Evolutionary conservation across 2,797 vertebrate genomes (phyloP), one percentile per base, ranked within the genome.

Genomic region (Psittacula echo): DNA sequence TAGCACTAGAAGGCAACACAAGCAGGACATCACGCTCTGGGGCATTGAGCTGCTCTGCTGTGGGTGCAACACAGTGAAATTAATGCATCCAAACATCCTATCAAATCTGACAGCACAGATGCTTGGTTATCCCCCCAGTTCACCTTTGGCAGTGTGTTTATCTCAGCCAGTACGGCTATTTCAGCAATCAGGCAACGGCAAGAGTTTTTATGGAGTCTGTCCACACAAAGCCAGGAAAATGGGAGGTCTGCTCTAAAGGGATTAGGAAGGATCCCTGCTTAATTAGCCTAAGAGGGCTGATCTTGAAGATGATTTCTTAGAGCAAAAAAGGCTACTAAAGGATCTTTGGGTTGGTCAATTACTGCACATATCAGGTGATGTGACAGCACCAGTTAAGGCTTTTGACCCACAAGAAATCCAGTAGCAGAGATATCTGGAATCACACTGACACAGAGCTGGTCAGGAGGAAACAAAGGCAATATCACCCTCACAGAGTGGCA

Each of bases 201-300:
- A 42, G 89, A 80, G 64, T 44, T 92, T 78, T 82, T 19, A 39
- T 7, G 15, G 77, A 85, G 67, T 26, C 74, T 82, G 81, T 48
- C 67, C 13, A 12, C 8, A 13, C 71, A 79, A 86, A 93, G 67
- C 54, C 75, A 67, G 81, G 24, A 91, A 71, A 85, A 26, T 22
- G 39, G 24, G 47, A 94, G 34, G 74, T 74, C 87, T 78, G 34
- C 45, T 89, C 64, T 65, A 80, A 87, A 73, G 72, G 72, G 79
- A 94, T 96, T 94, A 91, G 61, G 56, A 48, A 11, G 32, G n/a
- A 94, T 93, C 53, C 67, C 70, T 68, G 39, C 82, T 75, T 94
- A 94, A 95, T 94, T 85, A 94, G 75, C 89, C 82, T 79, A 87
- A 85, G 72, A 91, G 65, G 41, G 37, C 53, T 87, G 79, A 94